Base-by-base conservation (phyloP, 1,140 invertebrate species). In the Drosophila aff. region DNA sequence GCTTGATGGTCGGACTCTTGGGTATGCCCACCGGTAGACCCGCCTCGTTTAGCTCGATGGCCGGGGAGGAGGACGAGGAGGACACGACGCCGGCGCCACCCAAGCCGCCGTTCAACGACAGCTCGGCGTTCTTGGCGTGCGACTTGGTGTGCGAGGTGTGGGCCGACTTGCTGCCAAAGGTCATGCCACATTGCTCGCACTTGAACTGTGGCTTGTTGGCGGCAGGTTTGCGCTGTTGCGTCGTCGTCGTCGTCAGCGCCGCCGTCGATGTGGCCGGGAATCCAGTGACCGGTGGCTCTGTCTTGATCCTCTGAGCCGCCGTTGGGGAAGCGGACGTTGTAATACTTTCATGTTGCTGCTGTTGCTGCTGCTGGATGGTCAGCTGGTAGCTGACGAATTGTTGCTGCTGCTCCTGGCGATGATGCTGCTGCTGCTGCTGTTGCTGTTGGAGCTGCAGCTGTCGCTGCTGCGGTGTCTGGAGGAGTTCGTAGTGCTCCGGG, bases 141-240 rank as follows among this genome's bases (percentile, higher is more conserved):
- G 94, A 95, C 55, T 95, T 94, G 11, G 94, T 94, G 91, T 95
- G 94, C 28, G 94, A 94, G 0, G 94, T 95, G 57, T 95, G 93
- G 3, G 94, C 94, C 77, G 94, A 95, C 60, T 94, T 94, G 46
- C 94, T 95, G 38, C 94, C 94, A 60, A 95, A 94, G 69, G 93
- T 94, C 92, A 95, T 93, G 59, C 94, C 94, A 76, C 94, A 95
- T 81, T 95, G 94, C 26, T 94, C 93, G 81, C 94, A 95, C 67
- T 93, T 93, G 75, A 93, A 93, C 41, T 93, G 93, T 10, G 91
- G 84, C 41, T 93, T 93, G 41, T 65, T 86, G 18, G 57, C 49
- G 46, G 75, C 64, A 33, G 79, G 53, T 55, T 92, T 92, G 26
- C 86, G 76, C 23, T 13, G 59, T 58, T 73, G 74, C 15, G 50